A percentile compares a stretch with the other conserved stretches of the same genome.
These are phyloP conservation scores for Merops nubicus DNA, from an alignment of 2,113 vertebrate species.

Conservation along the genomic window DNA sequence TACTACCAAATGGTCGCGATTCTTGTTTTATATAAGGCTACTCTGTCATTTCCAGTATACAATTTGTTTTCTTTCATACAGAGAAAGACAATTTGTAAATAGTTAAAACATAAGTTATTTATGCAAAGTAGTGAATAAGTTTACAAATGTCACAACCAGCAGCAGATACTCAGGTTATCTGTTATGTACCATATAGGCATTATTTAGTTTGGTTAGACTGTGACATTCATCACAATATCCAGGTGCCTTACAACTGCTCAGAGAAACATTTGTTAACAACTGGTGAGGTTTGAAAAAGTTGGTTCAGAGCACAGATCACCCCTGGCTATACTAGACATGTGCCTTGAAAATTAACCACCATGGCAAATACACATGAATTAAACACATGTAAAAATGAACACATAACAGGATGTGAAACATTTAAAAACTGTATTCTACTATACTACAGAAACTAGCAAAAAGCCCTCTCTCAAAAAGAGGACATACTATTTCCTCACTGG, in stretches of 20 bases:
- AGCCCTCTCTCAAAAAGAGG: background rate
- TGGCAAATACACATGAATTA: background rate
- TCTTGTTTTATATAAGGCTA: background rate
- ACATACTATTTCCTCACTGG: background rate
- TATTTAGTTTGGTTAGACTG: background rate
- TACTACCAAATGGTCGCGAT: background rate
- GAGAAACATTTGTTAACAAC: background rate
- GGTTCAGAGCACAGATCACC: background rate
- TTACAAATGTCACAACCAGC: background rate
- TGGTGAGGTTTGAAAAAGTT: background rate
- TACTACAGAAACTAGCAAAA: background rate
- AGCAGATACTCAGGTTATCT: background rate
- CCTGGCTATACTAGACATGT: background rate
- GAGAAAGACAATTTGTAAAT: background rate
- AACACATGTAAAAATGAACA: background rate
- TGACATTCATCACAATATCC: background rate
- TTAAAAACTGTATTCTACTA: background rate
- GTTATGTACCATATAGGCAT: background rate
- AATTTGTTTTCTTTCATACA: background rate
- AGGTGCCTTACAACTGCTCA: slow-evolving; percentile 3
- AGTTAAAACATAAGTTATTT: background rate
- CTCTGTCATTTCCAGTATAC: background rate
- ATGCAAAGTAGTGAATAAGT: background rate
- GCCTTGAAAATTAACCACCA: background rate
- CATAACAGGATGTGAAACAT: background rate